Conservation (phyloP, 2,888 invertebrate genomes). For the Conistra vaccinii region DNA sequence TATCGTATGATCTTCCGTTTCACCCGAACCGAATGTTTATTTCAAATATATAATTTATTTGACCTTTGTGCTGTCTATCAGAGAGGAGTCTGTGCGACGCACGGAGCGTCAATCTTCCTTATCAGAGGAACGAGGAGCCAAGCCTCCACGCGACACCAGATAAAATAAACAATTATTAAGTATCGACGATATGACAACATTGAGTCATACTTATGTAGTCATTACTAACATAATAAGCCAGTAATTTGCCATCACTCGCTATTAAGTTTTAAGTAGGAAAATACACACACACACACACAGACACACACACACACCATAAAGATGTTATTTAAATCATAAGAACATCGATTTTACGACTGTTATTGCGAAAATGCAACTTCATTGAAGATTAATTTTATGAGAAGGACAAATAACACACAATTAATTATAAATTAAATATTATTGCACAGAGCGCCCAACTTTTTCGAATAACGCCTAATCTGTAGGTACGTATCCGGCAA, state of each 20-base stretch:
- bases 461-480: not conserved
- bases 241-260: constrained; percentile 21
- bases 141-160: constrained; percentile 67
- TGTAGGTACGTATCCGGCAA: not conserved
- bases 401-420: not conserved
- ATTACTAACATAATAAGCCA: constrained; percentile 11
- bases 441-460: not conserved
- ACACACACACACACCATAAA: not conserved
- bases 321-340: constrained; percentile 1
- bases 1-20: constrained; percentile 19
- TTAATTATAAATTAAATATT: not conserved
- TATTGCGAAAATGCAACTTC: not conserved
- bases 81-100: constrained; percentile 54
- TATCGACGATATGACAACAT: constrained; percentile 46
- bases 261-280: not conserved
- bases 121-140: constrained; percentile 67
- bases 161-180: constrained; percentile 49
- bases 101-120: constrained; percentile 59
- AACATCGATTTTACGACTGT: not conserved
- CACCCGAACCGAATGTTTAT: constrained; percentile 35
- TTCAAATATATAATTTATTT: constrained; percentile 48
- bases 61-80: constrained; percentile 61
- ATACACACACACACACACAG: too few relatives aligned
- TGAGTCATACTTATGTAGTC: constrained; percentile 54
- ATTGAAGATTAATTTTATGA: not conserved